Evolutionary conservation across 92 coral and sea anemone genomes (phyloP), one percentile per base, ranked within the genome.

Genomic region (Diadumene lineata): DNA sequence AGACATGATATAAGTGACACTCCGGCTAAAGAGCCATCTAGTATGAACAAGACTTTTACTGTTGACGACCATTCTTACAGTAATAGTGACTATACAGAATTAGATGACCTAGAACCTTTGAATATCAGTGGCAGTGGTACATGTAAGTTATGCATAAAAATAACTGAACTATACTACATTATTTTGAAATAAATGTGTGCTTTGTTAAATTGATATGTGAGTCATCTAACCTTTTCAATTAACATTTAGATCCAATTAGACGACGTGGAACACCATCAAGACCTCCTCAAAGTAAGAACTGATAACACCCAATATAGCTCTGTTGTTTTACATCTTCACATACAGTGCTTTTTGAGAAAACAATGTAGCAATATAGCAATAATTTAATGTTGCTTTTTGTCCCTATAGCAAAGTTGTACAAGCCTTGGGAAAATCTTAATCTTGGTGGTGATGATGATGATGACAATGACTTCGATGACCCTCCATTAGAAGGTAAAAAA

Each of bases 31-130:
- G 64, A 64, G 26, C 19, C 75, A 11, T 67, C 68, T 19, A 61
- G 34, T 24, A 32, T 72, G 66, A 72, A 72, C 43, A 72, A 66
- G 50, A 72, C 77, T 33, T 72, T n/a, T 56, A 56, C 19, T 72
- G 32, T 56, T 43, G 66, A 75, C 28, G 79, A 78, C 9, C 31
- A 58, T 19, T 60, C 89, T 13, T n/a, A n/a, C n/a, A 79, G 72
- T 1, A 50, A 11, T 7, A 33, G 43, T 66, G 63, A 74, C 73
- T 71, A 31, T 48, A 74, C 79, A 2, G n/a, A n/a, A n/a, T n/a
- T n/a, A n/a, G 78, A 79, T 73, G 89, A 78, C 23, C 17, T 79
- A 24, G 77, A 85, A 51, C 28, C 79, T 32, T 58, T 68, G 46
- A 71, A 75, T 66, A 63, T 48, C 9, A 53, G 69, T 43, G 72